These are phyloP conservation scores for Parnassius smintheus DNA, from an alignment of 2,888 invertebrate genomes.

Conservation along the genomic window DNA sequence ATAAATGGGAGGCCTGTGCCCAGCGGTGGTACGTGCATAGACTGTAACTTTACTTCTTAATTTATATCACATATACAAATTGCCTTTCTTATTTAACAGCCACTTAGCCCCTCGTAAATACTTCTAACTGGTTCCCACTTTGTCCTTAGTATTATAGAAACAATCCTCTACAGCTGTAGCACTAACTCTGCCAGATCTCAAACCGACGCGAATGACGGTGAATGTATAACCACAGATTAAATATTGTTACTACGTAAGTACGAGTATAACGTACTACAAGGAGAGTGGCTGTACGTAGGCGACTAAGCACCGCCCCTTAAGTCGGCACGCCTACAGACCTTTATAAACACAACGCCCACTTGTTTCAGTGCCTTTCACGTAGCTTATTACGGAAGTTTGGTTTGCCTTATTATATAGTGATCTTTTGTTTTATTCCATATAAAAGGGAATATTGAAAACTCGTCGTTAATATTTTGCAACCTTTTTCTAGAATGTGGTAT, in stretches of 20 bases:
- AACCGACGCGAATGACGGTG: constrained; percentile 3
- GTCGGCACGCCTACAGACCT: constrained; percentile 26
- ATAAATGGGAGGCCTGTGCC: too few relatives aligned
- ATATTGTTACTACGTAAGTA: too few relatives aligned
- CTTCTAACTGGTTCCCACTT: constrained; percentile 13
- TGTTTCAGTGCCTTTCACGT: constrained; percentile 24
- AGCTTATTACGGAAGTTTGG: constrained; percentile 1
- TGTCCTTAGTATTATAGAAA: constrained; percentile 2
- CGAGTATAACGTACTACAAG: constrained; percentile 9
- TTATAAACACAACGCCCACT: constrained; percentile 18
- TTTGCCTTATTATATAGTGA: too few relatives aligned
- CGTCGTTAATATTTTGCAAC: too few relatives aligned
- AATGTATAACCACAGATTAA: background rate
- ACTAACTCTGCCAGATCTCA: constrained; percentile 7
- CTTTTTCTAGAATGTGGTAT: too few relatives aligned
- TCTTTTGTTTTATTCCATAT: too few relatives aligned
- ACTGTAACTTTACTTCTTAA: too few relatives aligned
- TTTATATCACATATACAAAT: too few relatives aligned
- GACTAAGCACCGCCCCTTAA: constrained; percentile 18
- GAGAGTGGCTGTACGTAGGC: constrained; percentile 20
- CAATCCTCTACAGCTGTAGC: constrained; percentile 3
- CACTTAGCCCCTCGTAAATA: constrained; percentile 9
- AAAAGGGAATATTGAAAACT: too few relatives aligned
- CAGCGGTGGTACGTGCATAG: too few relatives aligned
- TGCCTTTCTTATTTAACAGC: too few relatives aligned